phyloP scores from a whole-genome alignment of 2,888 invertebrate species.

The Parnassius smintheus region DNA sequence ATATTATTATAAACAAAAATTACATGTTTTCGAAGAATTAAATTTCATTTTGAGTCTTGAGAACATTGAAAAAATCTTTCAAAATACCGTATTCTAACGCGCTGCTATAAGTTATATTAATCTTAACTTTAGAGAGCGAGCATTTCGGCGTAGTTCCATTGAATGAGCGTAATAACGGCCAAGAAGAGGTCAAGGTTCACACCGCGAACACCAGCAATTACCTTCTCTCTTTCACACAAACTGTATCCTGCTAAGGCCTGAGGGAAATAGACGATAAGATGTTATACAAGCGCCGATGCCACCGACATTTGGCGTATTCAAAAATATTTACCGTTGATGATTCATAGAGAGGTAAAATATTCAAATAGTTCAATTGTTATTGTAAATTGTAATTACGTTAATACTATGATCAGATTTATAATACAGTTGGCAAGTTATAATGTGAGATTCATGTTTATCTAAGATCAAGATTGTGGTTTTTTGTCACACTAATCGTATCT shows the following conservation, averaged over 20 bases:
- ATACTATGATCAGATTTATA: not conserved
- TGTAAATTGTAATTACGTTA: not conserved
- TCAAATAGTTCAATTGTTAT: constrained; percentile 8
- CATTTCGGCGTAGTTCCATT: constrained; percentile 39
- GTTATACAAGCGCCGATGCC: constrained; percentile 17
- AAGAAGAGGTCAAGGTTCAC: constrained; percentile 66
- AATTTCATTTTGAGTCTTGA: too few relatives aligned
- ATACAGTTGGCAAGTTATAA: not conserved
- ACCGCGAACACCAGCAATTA: constrained; percentile 36
- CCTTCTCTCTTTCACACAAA: constrained; percentile 27
- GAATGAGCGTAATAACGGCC: constrained; percentile 39
- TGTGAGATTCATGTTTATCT: too few relatives aligned
- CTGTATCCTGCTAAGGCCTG: constrained; percentile 7
- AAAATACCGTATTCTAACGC: too few relatives aligned
- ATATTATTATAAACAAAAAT: too few relatives aligned
- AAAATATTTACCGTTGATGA: constrained; percentile 36
- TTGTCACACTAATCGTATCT: too few relatives aligned
- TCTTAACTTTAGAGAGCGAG: not conserved
- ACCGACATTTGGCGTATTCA: constrained; percentile 26
- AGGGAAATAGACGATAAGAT: constrained; percentile 27
- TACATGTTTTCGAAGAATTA: too few relatives aligned
- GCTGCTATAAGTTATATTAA: too few relatives aligned
- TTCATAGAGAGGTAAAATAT: constrained; percentile 28
- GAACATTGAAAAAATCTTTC: too few relatives aligned
- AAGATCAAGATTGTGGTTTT: too few relatives aligned